Base-by-base conservation (phyloP, 2,797 vertebrate genomes). In the Denticeps clupeoides region DNA sequence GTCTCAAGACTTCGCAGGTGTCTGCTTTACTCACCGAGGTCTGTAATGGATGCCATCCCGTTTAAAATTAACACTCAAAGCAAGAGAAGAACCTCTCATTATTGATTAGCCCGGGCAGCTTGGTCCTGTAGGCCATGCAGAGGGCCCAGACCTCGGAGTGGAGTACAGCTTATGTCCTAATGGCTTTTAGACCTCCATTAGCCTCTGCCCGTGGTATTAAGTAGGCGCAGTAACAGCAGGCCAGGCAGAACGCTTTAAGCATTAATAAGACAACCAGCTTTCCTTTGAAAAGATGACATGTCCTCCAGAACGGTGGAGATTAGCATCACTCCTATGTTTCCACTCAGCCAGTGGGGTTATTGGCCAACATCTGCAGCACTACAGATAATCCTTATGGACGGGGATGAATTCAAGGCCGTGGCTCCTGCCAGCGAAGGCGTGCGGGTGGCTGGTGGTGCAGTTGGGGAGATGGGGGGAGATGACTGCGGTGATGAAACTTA, bases 121-220 rank as follows among this genome's bases (percentile, higher is more conserved):
- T 29, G 63, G 70, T 63, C 65, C 38, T 55, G 54, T 56, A 70
- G 69, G 54, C 50, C 53, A 41, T 42, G 45, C 26, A 56, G 56
- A 45, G 45, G 50, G 63, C 65, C 72, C 67, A 38, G 47, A 74
- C 72, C 18, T 11, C 13, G 13, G 71, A 75, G 67, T 74, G 72
- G 75, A 77, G 59, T 56, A 69, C 62, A 13, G 7, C 73, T 73
- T 64, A 69, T 44, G 59, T 62, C 56, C 65, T 45, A 64, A 81
- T 78, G 72, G 77, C 68, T 77, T 74, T 77, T 72, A 75, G 64
- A 71, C 68, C 47, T 75, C 77, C 74, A 78, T 81, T 80, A 82
- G 72, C 56, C 73, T 4, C 54, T 72, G 62, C 48, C 67, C 46
- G 31, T 70, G 77, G 77, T 82, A 63, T 83, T 82, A 82, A 83